Conservation (phyloP, 2,113 vertebrate genomes). For the Ornithorhynchus anatinus region DNA sequence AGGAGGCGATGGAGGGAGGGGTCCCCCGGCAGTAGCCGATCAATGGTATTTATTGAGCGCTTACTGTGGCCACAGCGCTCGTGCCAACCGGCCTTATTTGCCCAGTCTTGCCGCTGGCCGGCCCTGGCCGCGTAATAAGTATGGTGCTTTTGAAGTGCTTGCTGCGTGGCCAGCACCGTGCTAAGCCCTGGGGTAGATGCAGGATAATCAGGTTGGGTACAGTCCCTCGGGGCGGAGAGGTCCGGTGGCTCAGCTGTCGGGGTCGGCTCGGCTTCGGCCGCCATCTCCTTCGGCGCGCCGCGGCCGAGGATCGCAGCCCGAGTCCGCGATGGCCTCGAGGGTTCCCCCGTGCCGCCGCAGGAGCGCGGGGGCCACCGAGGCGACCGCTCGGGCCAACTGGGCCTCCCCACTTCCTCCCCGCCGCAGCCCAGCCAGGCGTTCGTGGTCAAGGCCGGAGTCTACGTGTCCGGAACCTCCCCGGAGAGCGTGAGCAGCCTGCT, state of each 20-base stretch:
- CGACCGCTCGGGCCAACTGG: background rate
- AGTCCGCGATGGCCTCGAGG: background rate
- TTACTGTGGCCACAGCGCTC: too few species aligned
- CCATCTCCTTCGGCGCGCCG: background rate
- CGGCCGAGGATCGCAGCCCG: background rate
- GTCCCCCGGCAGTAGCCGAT: too few species aligned
- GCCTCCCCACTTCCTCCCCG: accelerated
- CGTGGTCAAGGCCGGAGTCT: conserved; percentile 83
- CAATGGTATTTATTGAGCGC: too few species aligned
- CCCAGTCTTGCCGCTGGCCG: too few species aligned
- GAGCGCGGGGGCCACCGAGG: background rate
- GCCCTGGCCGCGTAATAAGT: too few species aligned
- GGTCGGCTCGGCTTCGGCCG: background rate
- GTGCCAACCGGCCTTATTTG: too few species aligned
- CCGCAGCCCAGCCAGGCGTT: conserved; percentile 82
- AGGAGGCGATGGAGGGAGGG: too few species aligned
- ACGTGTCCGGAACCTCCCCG: conserved; percentile 89
- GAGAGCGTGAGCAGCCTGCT: conserved; percentile 89
- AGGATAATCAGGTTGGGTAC: background rate
- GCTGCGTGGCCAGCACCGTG: background rate
- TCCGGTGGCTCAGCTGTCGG: background rate
- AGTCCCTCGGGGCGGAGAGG: too few species aligned
- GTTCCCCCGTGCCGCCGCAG: background rate
- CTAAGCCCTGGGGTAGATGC: background rate
- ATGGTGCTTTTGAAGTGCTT: background rate